phyloP scores from a whole-genome alignment of 23 tunicate species.

The Botrylloides violaceus region DNA sequence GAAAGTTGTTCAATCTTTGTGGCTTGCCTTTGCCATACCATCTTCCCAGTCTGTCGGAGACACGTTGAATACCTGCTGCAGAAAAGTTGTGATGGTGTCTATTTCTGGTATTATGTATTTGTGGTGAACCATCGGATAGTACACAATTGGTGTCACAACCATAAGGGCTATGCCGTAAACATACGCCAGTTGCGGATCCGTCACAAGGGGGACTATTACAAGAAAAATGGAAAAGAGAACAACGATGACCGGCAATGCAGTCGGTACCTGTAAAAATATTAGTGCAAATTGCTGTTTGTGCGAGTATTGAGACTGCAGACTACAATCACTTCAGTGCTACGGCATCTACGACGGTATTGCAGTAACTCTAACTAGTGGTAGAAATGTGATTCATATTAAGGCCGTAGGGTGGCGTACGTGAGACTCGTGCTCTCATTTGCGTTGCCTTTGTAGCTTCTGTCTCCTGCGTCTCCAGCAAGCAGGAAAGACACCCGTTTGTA shows the following conservation, averaged over 20 bases:
- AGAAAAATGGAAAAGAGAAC: conserved; percentile 37
- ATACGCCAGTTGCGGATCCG: conserved; percentile 40
- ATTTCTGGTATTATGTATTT: conserved; percentile 40
- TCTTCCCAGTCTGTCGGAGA: conserved; percentile 74
- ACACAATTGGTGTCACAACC: conserved; percentile 37
- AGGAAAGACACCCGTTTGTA: too few species aligned
- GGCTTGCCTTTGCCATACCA: neutral
- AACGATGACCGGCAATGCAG: conserved; percentile 40
- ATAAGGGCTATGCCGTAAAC: conserved; percentile 43
- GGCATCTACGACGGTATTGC: too few species aligned
- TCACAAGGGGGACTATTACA: conserved; percentile 49
- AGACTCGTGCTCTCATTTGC: too few species aligned
- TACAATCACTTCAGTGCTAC: too few species aligned
- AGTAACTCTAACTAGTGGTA: too few species aligned
- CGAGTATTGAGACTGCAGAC: too few species aligned
- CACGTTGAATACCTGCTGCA: conserved; percentile 43
- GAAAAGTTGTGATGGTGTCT: conserved; percentile 27
- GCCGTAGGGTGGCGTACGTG: too few species aligned
- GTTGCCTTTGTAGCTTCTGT: too few species aligned
- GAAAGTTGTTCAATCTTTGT: neutral
- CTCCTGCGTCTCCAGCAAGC: too few species aligned
- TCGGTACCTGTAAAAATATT: conserved; percentile 58
- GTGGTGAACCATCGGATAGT: conserved; percentile 43
- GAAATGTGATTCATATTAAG: too few species aligned
- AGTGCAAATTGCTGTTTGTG: too few species aligned